Evolutionary conservation across 2,888 invertebrate genomes (phyloP), one percentile per base, ranked within the genome.

Genomic region (Latrodectus elegans): DNA sequence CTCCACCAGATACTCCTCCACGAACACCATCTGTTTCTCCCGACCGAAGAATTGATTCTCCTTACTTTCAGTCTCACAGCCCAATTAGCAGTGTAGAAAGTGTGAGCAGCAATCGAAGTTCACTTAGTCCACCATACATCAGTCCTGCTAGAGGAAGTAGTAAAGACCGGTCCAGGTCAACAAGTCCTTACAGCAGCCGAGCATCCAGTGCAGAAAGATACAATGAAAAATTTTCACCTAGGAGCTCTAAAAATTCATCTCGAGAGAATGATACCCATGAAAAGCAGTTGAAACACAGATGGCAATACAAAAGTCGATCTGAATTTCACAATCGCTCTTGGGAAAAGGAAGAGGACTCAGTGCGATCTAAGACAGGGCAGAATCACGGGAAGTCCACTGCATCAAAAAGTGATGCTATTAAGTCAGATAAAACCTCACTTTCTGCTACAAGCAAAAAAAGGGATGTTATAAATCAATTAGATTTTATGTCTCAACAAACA

Each of bases 1-100:
- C 90, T 14, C 90, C 90, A n/a, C 90, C 90, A 26, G 89, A 90
- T 84, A 90, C 90, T 26, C 90, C 90, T 51, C 90, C 90, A 55
- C 81, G 90, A 38, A 90, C 90, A 22, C 90, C 90, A n/a, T 90
- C 88, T 17, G 85, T 88, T 26, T 90, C 90, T 67, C 89, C 88
- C 22, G 89, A 89, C 14, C 65, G 88, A 83, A 82, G 82, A 74
- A 60, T 67, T 12, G 79, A 84, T 60, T 85, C 88, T n/a, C 88
- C 88, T 14, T 88, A 85, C 74, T 88, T 88, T 72, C 89, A 80
- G 17, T 81, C 80, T 64, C 83, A 87, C 51, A 89, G 89, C 55
- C 89, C 89, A 12, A 86, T 87, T 14, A 89, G 89, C 75, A 89
- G 89, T 73, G 86, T 84, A 8, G 86, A 80, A 68, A 89, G 89